These are phyloP conservation scores for Drepana arcuata DNA, from an alignment of 1,140 invertebrate genomes.

Conservation along the genomic window DNA sequence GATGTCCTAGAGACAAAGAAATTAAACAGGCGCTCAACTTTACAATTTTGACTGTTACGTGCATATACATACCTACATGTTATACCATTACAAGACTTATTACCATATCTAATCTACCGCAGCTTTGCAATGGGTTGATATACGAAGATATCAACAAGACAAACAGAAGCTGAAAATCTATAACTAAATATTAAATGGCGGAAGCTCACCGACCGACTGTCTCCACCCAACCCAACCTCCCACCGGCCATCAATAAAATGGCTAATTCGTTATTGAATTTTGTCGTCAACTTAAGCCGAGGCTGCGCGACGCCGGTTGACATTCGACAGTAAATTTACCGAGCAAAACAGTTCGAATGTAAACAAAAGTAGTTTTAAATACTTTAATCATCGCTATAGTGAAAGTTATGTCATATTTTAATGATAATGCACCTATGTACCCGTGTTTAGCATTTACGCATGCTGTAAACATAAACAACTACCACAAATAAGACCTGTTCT, in stretches of 20 bases:
- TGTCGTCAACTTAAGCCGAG: slow-evolving; percentile 53
- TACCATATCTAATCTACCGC: slow-evolving; percentile 7
- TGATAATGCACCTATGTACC: slow-evolving; percentile 42
- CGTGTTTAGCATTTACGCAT: slow-evolving; percentile 29
- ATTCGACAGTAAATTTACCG: slow-evolving; percentile 46
- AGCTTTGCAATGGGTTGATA: slow-evolving; percentile 6
- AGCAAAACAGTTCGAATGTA: slow-evolving; percentile 47
- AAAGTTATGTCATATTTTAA: slow-evolving; percentile 66
- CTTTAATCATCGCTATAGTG: slow-evolving; percentile 38
- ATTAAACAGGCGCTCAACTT: slow-evolving; percentile 13
- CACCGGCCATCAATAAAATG: slow-evolving; percentile 72
- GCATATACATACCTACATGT: slow-evolving; percentile 6
- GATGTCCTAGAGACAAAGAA: no score
- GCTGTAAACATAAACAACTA: slow-evolving; percentile 49
- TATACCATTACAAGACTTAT: no score
- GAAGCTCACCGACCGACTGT: slow-evolving; percentile 49
- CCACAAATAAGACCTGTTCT: slow-evolving; percentile 25
- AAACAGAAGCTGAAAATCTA: slow-evolving; percentile 28
- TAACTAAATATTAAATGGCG: slow-evolving; percentile 49
- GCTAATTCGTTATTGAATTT: slow-evolving; percentile 72
- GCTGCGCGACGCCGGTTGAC: slow-evolving; percentile 64
- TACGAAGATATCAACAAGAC: slow-evolving; percentile 25
- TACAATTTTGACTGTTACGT: slow-evolving; percentile 9
- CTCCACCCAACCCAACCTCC: slow-evolving; percentile 66
- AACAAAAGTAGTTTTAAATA: slow-evolving; percentile 45